Evolutionary conservation across 2,888 invertebrate species (phyloP).

Genomic region (Sepioteuthis lessoniana): DNA sequence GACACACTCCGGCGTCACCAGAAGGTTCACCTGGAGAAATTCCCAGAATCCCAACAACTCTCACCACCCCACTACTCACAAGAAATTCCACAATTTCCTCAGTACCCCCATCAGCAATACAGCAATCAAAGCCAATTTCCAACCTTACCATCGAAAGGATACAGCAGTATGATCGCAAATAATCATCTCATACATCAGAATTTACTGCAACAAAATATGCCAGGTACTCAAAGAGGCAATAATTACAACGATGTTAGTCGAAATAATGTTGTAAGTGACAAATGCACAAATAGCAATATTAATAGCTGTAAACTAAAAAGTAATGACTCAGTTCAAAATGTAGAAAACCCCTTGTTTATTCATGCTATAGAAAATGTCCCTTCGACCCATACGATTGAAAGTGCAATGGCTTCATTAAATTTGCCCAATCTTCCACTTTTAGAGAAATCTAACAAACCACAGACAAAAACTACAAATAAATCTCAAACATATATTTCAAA

Average conservation of each 20-base stretch:
- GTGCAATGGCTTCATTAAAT: neutral
- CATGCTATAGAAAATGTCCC: conserved; percentile 24
- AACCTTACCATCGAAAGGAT: neutral
- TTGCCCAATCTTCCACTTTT: neutral
- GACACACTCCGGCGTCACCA: neutral
- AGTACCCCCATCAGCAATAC: neutral
- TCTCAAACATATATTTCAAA: neutral
- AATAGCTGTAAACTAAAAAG: neutral
- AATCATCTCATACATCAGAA: neutral
- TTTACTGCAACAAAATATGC: neutral
- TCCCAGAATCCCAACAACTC: neutral
- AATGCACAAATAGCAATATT: too few relatives aligned
- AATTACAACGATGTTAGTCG: neutral
- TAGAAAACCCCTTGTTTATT: neutral
- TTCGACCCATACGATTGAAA: neutral
- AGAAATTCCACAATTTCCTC: neutral
- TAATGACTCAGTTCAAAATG: neutral
- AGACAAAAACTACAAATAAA: neutral
- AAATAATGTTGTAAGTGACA: neutral
- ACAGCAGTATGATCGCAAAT: neutral
- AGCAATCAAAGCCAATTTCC: neutral
- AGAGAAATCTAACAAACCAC: neutral
- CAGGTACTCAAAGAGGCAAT: neutral
- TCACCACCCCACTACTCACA: neutral
- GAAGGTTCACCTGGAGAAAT: neutral